These are phyloP conservation scores for Ancistrus triradiatus DNA, from an alignment of 2,113 vertebrate genomes.

Conservation along the genomic window DNA sequence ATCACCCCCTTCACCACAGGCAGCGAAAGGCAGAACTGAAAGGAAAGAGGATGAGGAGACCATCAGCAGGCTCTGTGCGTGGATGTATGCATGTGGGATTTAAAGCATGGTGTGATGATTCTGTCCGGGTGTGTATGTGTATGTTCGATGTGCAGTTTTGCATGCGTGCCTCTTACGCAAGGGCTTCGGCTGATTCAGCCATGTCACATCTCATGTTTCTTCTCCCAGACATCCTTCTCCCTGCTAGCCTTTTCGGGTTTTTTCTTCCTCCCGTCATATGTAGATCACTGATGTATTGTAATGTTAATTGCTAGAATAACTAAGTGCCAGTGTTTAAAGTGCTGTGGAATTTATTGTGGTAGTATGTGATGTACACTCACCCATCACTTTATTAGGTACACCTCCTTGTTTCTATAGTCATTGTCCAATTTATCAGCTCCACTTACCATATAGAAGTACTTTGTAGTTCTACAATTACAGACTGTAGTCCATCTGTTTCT, in stretches of 20 bases:
- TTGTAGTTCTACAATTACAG: too few species aligned
- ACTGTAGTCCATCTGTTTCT: too few species aligned
- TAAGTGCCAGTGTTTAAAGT: background rate
- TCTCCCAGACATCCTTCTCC: conserved; percentile 1
- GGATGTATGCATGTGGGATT: conserved; percentile 62
- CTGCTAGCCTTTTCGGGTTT: too few species aligned
- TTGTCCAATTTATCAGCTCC: too few species aligned
- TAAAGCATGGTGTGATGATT: conserved; percentile 54
- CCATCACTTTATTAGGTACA: too few species aligned
- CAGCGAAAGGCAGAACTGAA: conserved; percentile 54
- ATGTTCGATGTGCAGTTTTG: conserved; percentile 33
- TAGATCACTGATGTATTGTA: conserved; percentile 10
- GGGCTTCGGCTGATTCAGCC: conserved; percentile 37
- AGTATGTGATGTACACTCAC: too few species aligned
- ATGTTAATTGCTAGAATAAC: conserved; percentile 1
- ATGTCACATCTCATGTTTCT: conserved; percentile 37
- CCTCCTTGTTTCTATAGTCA: too few species aligned
- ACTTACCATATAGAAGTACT: too few species aligned
- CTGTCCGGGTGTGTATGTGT: conserved; percentile 61
- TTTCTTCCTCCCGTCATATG: background rate
- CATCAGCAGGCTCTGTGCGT: conserved; percentile 57
- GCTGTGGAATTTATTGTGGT: background rate
- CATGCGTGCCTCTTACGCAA: conserved; percentile 15
- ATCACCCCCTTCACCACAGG: conserved; percentile 60
- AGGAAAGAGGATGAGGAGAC: conserved; percentile 62